Conservation (phyloP, 2,888 invertebrate genomes). For the Mongoloraphidia duomilia region DNA sequence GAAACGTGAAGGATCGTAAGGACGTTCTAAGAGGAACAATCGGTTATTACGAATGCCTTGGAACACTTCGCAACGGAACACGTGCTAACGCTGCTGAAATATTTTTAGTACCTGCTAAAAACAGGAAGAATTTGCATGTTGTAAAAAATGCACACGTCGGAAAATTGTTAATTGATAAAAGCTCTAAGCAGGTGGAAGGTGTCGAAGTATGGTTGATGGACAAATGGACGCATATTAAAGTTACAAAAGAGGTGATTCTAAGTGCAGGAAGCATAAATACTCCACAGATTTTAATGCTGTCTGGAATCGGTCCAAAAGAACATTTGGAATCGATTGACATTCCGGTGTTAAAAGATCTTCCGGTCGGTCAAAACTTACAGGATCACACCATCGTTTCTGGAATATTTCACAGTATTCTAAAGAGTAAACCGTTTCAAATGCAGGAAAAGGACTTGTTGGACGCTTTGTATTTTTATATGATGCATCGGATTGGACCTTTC, state of each 20-base stretch:
- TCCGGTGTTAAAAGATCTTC: conserved; percentile 25
- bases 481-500: conserved; percentile 33
- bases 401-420: conserved; percentile 5
- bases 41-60: conserved; percentile 19
- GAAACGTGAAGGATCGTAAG: conserved; percentile 13
- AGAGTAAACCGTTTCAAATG: background rate
- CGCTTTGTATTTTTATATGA: conserved; percentile 32
- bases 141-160: conserved; percentile 40
- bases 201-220: conserved; percentile 28
- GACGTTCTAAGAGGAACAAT: conserved; percentile 17
- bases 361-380: conserved; percentile 34
- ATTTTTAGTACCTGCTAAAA: conserved; percentile 29
- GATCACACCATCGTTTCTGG: conserved; percentile 30
- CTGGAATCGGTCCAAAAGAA: conserved; percentile 43
- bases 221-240: conserved; percentile 21
- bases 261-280: conserved; percentile 52
- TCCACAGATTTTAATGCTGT: conserved; percentile 53
- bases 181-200: conserved; percentile 29
- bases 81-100: conserved; percentile 28
- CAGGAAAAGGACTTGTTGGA: conserved; percentile 12
- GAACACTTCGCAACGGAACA: conserved; percentile 26
- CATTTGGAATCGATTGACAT: conserved; percentile 32
- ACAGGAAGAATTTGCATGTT: conserved; percentile 41
- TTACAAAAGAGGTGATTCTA: conserved; percentile 46
- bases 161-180: conserved; percentile 34